A percentile compares a stretch with the other conserved stretches of the same genome.
Evolutionary conservation across 2,888 invertebrate genomes (phyloP).

Genomic region (Ceriagrion tenellum): DNA sequence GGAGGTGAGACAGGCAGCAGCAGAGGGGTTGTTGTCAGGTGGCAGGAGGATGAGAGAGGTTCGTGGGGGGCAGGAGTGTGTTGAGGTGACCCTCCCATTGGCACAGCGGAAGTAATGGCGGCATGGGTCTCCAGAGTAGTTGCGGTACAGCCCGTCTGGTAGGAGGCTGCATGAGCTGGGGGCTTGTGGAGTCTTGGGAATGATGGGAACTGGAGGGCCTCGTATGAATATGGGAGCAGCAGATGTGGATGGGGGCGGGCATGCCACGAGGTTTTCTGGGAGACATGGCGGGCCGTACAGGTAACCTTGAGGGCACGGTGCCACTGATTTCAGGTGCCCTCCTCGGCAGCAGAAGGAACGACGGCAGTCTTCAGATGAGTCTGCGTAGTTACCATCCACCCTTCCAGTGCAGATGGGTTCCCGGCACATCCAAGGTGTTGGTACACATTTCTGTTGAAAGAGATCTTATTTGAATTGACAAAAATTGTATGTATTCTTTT

Average conservation of each 20-base stretch:
- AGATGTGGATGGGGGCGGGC: conserved; percentile 78
- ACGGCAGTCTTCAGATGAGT: conserved; percentile 81
- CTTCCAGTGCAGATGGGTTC: conserved; percentile 82
- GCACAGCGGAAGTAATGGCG: conserved; percentile 34
- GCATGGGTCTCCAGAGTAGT: conserved; percentile 49
- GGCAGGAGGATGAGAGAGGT: neutral
- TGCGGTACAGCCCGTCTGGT: conserved; percentile 68
- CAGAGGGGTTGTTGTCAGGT: neutral
- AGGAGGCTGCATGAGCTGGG: conserved; percentile 72
- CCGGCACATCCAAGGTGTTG: conserved; percentile 79
- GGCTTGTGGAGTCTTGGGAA: conserved; percentile 72
- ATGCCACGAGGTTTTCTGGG: conserved; percentile 72
- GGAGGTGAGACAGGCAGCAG: conserved; percentile 23
- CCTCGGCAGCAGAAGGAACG: conserved; percentile 80
- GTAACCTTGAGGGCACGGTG: conserved; percentile 72
- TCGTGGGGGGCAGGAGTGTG: conserved; percentile 30
- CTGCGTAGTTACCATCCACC: conserved; percentile 81
- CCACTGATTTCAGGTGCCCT: conserved; percentile 78
- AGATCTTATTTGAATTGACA: too few relatives aligned
- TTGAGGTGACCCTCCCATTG: conserved; percentile 17
- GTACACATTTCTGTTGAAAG: conserved; percentile 72
- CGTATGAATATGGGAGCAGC: conserved; percentile 75
- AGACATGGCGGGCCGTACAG: conserved; percentile 71
- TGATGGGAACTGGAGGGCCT: conserved; percentile 72
- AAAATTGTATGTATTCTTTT: too few relatives aligned